Evolutionary conservation across 2,113 vertebrate species (phyloP).

Genomic region (Tychaedon coryphoeus): DNA sequence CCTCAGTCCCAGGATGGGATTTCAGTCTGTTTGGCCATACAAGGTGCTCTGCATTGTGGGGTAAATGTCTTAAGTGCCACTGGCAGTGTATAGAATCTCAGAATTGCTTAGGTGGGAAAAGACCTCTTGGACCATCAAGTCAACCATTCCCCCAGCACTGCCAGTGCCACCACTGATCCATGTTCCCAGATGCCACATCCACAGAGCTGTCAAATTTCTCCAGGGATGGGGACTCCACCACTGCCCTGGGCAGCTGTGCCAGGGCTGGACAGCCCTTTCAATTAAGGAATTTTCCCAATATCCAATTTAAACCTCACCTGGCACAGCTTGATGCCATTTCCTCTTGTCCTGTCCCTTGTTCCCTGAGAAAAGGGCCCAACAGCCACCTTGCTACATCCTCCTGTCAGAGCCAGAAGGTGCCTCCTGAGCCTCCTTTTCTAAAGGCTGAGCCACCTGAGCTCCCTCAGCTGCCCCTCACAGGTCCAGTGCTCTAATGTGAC

Average conservation of each 20-base stretch:
- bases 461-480: not conserved
- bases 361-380: accelerated
- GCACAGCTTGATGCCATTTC: not conserved
- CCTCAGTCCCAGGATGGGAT: accelerated
- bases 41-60: accelerated
- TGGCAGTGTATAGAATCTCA: not conserved
- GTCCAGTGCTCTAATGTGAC: not conserved
- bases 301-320: not conserved
- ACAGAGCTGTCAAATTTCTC: not conserved
- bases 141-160: not conserved
- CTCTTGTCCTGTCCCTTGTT: not conserved
- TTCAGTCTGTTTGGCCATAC: accelerated
- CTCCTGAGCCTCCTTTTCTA: not conserved
- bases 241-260: not conserved
- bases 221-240: not conserved
- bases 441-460: not conserved
- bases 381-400: not conserved
- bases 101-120: not conserved
- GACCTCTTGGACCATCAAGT: accelerated
- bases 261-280: accelerated
- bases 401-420: not conserved
- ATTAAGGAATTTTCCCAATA: not conserved
- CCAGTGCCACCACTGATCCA: not conserved
- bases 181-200: not conserved
- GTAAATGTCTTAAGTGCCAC: not conserved